A percentile compares a stretch with the other conserved stretches of the same genome.
phyloP scores from a whole-genome alignment of 2,113 vertebrate species.

The Ceyx cyanopectus region DNA sequence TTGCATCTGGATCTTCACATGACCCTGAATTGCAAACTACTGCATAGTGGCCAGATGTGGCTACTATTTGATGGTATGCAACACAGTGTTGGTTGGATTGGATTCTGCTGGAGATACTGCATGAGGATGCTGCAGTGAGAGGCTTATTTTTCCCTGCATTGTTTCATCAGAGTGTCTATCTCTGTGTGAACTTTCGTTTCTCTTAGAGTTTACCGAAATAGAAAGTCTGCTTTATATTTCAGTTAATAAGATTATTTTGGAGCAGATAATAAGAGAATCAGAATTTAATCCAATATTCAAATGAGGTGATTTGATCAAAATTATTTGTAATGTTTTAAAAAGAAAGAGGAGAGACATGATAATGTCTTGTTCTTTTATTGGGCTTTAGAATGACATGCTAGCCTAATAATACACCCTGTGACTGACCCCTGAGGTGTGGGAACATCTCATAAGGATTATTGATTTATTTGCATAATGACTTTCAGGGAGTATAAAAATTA shows the following conservation, averaged over 20 bases:
- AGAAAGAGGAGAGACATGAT: background rate
- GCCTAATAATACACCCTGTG: background rate
- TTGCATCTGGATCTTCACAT: background rate
- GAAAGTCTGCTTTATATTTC: background rate
- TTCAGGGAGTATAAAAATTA: background rate
- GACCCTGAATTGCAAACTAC: background rate
- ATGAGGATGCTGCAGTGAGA: accelerated
- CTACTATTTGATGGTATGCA: background rate
- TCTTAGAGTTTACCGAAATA: background rate
- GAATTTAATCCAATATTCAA: background rate
- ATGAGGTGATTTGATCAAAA: background rate
- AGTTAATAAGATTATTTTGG: background rate
- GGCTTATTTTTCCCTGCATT: background rate
- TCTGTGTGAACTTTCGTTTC: background rate
- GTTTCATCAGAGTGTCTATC: background rate
- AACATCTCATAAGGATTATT: background rate
- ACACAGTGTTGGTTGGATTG: background rate
- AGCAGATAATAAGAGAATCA: background rate
- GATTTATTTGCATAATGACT: background rate
- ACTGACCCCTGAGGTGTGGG: background rate
- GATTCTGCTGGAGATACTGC: background rate
- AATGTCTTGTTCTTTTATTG: background rate
- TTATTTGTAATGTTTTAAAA: background rate
- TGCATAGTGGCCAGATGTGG: background rate
- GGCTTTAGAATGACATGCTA: background rate